A percentile compares a stretch with the other conserved stretches of the same genome.
These are phyloP conservation scores for Acrocephalus scirpaceus DNA, from an alignment of 2,797 vertebrate genomes.

Conservation along the genomic window DNA sequence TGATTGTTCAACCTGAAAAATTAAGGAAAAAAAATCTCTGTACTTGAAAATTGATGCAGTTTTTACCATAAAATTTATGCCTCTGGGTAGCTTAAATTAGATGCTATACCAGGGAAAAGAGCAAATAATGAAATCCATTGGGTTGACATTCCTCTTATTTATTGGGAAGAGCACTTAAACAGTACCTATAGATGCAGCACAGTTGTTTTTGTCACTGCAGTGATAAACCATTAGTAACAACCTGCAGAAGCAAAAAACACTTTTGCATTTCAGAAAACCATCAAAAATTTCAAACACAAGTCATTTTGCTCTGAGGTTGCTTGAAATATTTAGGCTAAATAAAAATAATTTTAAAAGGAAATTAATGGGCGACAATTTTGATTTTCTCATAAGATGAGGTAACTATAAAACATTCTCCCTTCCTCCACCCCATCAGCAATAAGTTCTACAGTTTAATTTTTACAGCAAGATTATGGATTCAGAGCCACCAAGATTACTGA, in stretches of 20 bases:
- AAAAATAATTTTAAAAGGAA: neutral
- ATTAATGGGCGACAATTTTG: neutral
- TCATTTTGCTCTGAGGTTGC: neutral
- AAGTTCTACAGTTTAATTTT: neutral
- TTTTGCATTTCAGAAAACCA: neutral
- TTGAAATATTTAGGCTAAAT: neutral
- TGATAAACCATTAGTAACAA: neutral
- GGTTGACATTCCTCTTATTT: neutral
- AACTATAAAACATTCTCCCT: neutral
- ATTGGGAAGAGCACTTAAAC: neutral
- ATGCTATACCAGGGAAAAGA: neutral
- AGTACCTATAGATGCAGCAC: neutral
- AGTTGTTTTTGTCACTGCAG: neutral
- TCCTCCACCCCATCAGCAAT: neutral
- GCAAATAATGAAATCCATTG: neutral
- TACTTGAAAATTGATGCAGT: neutral
- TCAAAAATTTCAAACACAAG: neutral
- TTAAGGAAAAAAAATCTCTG: neutral
- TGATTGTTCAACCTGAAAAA: neutral
- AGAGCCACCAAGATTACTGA: neutral
- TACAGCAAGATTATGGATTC: neutral
- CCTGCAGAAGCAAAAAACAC: neutral
- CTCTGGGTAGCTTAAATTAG: neutral
- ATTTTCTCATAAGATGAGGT: neutral
- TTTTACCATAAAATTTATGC: neutral